These are phyloP conservation scores for Sardinella longiceps DNA, from an alignment of 2,797 vertebrate genomes.

Conservation along the genomic window DNA sequence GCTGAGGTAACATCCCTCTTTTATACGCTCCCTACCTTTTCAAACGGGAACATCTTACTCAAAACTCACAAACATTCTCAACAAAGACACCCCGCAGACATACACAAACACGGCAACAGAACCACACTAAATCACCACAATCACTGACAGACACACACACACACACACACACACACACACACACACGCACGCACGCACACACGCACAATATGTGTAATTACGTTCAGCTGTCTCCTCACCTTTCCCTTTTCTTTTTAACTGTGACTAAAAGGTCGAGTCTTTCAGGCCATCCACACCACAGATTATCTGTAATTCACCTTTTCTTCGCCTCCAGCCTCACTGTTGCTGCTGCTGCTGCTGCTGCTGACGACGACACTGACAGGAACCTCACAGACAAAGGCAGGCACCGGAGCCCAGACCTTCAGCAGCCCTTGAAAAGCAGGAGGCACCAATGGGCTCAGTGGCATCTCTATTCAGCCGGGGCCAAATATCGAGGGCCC, in stretches of 20 bases:
- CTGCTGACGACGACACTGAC: not conserved
- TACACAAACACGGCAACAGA: not conserved
- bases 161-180: not conserved
- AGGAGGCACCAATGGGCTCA: no score
- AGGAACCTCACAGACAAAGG: not conserved
- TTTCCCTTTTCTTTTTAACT: not conserved
- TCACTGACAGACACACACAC: not conserved
- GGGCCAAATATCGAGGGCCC: not conserved
- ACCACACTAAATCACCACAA: no score
- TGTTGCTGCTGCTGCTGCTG: no score
- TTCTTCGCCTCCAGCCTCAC: not conserved
- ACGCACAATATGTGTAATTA: not conserved
- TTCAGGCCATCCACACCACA: not conserved
- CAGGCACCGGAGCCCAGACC: not conserved
- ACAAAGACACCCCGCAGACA: not conserved
- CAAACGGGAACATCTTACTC: not conserved
- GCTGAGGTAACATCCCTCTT: not conserved
- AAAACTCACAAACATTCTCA: not conserved
- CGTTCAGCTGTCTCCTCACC: not conserved
- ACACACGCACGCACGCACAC: not conserved
- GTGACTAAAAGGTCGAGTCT: not conserved
- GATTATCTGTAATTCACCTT: not conserved
- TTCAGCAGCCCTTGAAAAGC: slow-evolving; percentile 5
- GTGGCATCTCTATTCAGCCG: not conserved
- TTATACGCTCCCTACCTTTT: not conserved